Evolutionary conservation across 2,888 invertebrate genomes (phyloP).

Genomic region (Phymatocera aterrima): DNA sequence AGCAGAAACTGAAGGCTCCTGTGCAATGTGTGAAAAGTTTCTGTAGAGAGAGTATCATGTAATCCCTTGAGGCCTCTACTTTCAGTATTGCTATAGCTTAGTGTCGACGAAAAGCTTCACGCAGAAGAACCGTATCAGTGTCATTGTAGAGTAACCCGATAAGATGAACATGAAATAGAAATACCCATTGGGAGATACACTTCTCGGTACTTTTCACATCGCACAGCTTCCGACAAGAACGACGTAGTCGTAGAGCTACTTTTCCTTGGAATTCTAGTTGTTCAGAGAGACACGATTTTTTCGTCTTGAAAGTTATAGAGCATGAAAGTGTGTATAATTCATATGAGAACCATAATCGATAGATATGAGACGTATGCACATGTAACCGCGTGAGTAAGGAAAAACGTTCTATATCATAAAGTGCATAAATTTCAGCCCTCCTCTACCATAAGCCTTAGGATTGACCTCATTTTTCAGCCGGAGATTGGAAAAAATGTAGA

Average conservation of each 20-base stretch:
- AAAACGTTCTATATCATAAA: not conserved
- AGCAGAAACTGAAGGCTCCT: slow-evolving; percentile 10
- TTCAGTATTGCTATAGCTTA: not conserved
- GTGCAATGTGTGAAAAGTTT: slow-evolving; percentile 22
- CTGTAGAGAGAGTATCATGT: not conserved
- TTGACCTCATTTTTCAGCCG: slow-evolving; percentile 5
- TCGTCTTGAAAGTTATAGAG: not conserved
- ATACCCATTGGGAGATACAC: slow-evolving; percentile 13
- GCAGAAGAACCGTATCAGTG: slow-evolving; percentile 20
- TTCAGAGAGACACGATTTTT: too few species aligned
- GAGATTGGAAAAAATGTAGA: slow-evolving; percentile 1
- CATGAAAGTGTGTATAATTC: not conserved
- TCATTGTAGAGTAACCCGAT: slow-evolving; percentile 34
- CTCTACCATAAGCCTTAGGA: not conserved
- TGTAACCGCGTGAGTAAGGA: not conserved
- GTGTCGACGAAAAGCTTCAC: slow-evolving; percentile 11
- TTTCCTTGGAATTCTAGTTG: not conserved
- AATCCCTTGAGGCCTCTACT: not conserved
- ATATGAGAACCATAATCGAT: not conserved
- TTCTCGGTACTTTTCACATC: slow-evolving; percentile 15
- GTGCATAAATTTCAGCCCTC: not conserved
- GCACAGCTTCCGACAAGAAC: not conserved
- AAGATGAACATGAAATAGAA: slow-evolving; percentile 31
- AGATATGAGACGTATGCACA: not conserved
- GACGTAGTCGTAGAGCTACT: not conserved